Conservation (phyloP, 1,140 invertebrate species). For the Oryctes rhinoceros region DNA sequence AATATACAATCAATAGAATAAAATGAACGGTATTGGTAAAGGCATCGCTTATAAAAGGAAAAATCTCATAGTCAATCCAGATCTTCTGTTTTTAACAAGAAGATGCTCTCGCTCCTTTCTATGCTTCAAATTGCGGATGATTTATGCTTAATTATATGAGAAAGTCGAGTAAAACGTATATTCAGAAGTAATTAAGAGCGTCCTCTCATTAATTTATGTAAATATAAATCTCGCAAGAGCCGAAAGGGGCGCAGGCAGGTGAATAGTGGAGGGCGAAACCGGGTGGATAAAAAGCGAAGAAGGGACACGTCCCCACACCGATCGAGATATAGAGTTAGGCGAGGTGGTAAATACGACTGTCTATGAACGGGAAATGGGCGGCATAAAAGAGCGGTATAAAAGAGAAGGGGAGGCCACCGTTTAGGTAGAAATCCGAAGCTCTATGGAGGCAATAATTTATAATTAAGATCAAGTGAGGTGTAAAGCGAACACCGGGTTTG, state of each 20-base stretch:
- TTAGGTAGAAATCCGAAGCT: not conserved
- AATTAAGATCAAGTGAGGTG: slow-evolving; percentile 34
- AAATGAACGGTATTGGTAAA: too few relatives aligned
- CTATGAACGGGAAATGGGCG: too few relatives aligned
- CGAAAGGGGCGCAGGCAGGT: not conserved
- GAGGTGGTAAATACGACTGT: not conserved
- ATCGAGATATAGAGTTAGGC: not conserved
- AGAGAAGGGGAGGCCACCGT: not conserved
- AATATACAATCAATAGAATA: too few relatives aligned
- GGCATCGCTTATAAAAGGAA: too few relatives aligned
- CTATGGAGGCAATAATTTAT: slow-evolving; percentile 30
- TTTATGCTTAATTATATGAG: too few relatives aligned
- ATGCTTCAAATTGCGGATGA: too few relatives aligned
- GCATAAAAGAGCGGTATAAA: too few relatives aligned
- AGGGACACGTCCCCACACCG: not conserved
- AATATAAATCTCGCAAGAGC: not conserved
- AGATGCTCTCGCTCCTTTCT: too few relatives aligned
- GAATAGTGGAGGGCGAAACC: too few relatives aligned
- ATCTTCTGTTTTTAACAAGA: too few relatives aligned
- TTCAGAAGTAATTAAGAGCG: not conserved
- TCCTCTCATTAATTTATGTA: not conserved
- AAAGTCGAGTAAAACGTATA: too few relatives aligned
- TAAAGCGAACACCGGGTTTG: slow-evolving; percentile 23
- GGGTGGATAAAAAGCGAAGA: not conserved
- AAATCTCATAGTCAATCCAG: too few relatives aligned